Percentiles rank a stretch among this genome's conserved stretches.
Evolutionary conservation across 2,113 vertebrate genomes (phyloP).

Genomic region (Hymenochirus boettgeri): DNA sequence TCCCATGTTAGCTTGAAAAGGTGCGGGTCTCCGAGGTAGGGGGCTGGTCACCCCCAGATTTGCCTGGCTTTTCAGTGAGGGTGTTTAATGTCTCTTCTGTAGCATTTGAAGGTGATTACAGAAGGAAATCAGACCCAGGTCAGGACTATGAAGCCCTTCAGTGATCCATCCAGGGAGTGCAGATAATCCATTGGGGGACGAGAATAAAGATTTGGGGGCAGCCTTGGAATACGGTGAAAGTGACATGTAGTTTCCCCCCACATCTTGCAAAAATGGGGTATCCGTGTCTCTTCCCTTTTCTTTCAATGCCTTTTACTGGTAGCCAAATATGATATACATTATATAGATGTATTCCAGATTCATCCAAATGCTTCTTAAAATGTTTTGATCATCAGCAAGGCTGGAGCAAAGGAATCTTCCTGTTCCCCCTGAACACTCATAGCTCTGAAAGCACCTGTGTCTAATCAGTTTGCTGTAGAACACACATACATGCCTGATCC

Average conservation of each 20-base stretch:
- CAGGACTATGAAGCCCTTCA: not conserved
- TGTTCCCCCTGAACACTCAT: not conserved
- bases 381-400: conserved; percentile 2
- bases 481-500: conserved; percentile 5
- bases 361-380: conserved; percentile 1
- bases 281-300: conserved; percentile 29
- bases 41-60: conserved; percentile 29
- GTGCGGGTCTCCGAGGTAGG: conserved; percentile 12
- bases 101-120: conserved; percentile 4
- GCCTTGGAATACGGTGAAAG: conserved; percentile 18
- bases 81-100: conserved; percentile 15
- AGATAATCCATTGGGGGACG: conserved; percentile 24
- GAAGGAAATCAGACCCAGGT: conserved; percentile 9
- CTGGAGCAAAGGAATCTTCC: not conserved
- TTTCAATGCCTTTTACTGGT: conserved; percentile 22
- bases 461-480: conserved; percentile 19
- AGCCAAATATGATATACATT: conserved; percentile 2
- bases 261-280: conserved; percentile 39
- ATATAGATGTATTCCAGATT: conserved; percentile 6
- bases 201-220: conserved; percentile 12
- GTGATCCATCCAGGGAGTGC: conserved; percentile 31
- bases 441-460: conserved; percentile 22
- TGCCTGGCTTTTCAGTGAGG: conserved; percentile 16
- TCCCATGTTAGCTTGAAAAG: conserved; percentile 67
- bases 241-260: conserved; percentile 22